Evolutionary conservation across 2,113 vertebrate species (phyloP).

Genomic region (Sapajus apella): DNA sequence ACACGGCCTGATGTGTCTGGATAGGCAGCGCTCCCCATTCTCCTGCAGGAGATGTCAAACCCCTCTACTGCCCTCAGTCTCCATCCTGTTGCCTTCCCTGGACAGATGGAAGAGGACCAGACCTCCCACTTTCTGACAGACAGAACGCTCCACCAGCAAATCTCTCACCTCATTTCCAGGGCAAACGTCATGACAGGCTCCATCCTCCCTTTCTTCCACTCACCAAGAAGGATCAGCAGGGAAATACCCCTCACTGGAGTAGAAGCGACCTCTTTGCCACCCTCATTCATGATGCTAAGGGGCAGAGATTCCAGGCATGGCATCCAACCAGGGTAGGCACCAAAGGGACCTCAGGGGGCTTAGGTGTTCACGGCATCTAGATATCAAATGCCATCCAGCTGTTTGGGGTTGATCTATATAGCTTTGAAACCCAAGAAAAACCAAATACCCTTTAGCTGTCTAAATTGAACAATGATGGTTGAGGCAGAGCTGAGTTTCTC

Average conservation of each 20-base stretch:
- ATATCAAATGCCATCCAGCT: background rate
- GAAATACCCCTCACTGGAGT: background rate
- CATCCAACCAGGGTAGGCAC: background rate
- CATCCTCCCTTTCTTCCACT: background rate
- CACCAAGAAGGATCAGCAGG: background rate
- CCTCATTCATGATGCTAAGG: background rate
- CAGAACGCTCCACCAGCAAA: background rate
- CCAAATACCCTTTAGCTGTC: background rate
- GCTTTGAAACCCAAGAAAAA: conserved; percentile 1
- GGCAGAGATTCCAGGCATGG: background rate
- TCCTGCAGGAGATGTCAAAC: background rate
- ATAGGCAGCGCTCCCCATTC: background rate
- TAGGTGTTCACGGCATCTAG: too few species aligned
- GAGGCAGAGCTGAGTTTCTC: background rate
- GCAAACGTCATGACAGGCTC: background rate
- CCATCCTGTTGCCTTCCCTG: background rate
- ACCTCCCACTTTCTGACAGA: background rate
- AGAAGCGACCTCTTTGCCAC: accelerated
- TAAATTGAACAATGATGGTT: background rate
- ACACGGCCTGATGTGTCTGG: background rate
- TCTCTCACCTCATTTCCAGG: background rate
- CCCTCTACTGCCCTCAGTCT: background rate
- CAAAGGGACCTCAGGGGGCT: background rate
- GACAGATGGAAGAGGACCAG: background rate
- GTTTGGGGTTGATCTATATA: background rate